These are phyloP conservation scores for Psilopsiagon aurifrons DNA, from an alignment of 2,113 vertebrate species.

Conservation along the genomic window DNA sequence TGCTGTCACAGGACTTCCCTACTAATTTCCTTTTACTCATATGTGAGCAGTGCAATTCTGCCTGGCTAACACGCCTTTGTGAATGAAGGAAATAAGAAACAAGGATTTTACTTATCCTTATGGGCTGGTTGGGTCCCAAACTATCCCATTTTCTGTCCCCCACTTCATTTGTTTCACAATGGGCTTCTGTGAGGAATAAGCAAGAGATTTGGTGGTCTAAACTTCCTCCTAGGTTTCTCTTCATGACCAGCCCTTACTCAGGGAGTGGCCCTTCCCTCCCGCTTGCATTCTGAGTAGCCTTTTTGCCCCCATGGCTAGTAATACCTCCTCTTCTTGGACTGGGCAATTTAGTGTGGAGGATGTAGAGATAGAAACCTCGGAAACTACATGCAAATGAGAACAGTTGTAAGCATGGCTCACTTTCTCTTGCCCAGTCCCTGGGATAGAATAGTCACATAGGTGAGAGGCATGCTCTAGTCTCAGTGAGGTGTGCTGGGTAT, in stretches of 20 bases:
- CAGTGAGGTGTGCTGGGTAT: not conserved
- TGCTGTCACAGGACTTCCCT: not conserved
- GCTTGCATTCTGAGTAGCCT: not conserved
- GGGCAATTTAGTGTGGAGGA: not conserved
- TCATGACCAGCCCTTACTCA: not conserved
- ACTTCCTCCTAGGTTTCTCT: not conserved
- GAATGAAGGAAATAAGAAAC: not conserved
- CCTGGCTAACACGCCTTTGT: not conserved
- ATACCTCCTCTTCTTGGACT: not conserved
- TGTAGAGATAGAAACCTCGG: not conserved
- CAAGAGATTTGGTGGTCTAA: not conserved
- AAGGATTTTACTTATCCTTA: not conserved
- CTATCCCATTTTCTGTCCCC: not conserved
- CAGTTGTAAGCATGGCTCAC: not conserved
- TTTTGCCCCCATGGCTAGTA: not conserved
- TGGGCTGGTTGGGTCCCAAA: not conserved
- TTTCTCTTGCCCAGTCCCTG: not conserved
- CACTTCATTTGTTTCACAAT: not conserved
- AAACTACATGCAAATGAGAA: not conserved
- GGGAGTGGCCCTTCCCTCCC: not conserved
- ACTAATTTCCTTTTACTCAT: conserved; percentile 6
- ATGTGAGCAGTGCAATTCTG: not conserved
- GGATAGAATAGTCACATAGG: fast-evolving
- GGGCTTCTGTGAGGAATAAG: not conserved
- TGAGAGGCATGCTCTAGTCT: not conserved